phyloP scores from a whole-genome alignment of 1,140 invertebrate genomes.

The Stegodyphus dumicola region DNA sequence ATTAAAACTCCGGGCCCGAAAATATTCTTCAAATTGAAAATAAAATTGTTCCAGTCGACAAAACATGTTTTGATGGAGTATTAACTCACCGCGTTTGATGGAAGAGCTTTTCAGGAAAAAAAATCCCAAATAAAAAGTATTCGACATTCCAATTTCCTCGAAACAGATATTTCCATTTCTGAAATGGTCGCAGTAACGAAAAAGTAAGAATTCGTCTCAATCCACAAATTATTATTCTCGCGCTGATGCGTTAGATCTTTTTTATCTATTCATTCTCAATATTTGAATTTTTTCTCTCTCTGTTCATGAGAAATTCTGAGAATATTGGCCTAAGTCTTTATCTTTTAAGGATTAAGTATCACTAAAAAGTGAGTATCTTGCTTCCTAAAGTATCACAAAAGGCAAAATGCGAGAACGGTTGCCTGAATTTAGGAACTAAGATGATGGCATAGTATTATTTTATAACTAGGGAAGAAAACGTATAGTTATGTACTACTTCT shows the following conservation, averaged over 20 bases:
- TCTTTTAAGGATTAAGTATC: too few species aligned
- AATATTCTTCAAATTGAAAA: slow-evolving; percentile 13
- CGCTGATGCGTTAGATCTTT: slow-evolving; percentile 1
- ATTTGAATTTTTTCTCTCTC: slow-evolving; percentile 7
- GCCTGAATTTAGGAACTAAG: too few species aligned
- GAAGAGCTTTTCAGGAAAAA: slow-evolving; percentile 6
- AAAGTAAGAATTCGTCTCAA: slow-evolving; percentile 2
- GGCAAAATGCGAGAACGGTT: too few species aligned
- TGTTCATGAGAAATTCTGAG: not conserved
- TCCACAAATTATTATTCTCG: slow-evolving; percentile 56
- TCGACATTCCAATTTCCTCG: slow-evolving; percentile 52
- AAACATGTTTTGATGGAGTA: slow-evolving; percentile 58
- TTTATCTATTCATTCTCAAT: slow-evolving; percentile 49
- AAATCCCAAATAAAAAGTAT: slow-evolving; percentile 1
- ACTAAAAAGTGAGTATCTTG: too few species aligned
- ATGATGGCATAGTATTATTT: too few species aligned
- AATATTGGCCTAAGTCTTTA: too few species aligned
- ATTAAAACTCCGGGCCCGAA: slow-evolving; percentile 31
- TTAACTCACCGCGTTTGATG: slow-evolving; percentile 40
- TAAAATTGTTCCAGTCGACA: slow-evolving; percentile 43
- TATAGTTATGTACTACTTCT: too few species aligned
- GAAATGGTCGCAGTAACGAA: not conserved
- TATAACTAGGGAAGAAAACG: too few species aligned
- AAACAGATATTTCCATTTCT: slow-evolving; percentile 58
- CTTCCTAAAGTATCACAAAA: too few species aligned